phyloP scores from a whole-genome alignment of 2,797 vertebrate species.

The Cirrhinus molitorella region DNA sequence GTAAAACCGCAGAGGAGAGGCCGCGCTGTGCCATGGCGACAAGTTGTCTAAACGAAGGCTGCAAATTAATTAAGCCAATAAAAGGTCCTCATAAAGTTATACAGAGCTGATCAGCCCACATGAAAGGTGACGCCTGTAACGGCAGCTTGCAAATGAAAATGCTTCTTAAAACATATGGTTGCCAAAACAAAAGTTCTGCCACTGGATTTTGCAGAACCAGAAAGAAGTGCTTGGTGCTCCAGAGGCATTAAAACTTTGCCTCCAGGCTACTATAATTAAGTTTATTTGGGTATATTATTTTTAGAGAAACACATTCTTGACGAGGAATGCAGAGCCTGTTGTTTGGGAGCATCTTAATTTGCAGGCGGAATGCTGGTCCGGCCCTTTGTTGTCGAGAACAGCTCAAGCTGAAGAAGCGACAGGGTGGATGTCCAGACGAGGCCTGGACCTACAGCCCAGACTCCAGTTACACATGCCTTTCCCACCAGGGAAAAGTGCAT shows the following conservation, averaged over 20 bases:
- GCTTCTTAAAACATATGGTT: slow-evolving; percentile 62
- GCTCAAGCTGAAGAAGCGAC: slow-evolving; percentile 57
- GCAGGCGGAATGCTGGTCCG: slow-evolving; percentile 57
- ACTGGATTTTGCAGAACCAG: slow-evolving; percentile 43
- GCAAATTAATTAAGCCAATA: slow-evolving; percentile 58
- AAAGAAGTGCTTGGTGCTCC: slow-evolving; percentile 52
- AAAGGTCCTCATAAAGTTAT: slow-evolving; percentile 60
- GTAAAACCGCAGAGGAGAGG: slow-evolving; percentile 41
- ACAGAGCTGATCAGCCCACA: slow-evolving; percentile 63
- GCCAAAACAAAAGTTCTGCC: slow-evolving; percentile 52
- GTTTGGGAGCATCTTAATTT: slow-evolving; percentile 65
- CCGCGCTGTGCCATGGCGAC: slow-evolving; percentile 52
- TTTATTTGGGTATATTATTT: slow-evolving; percentile 68
- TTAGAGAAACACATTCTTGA: slow-evolving; percentile 65
- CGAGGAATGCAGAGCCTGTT: slow-evolving; percentile 60
- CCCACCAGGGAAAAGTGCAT: slow-evolving; percentile 52
- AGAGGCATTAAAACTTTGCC: slow-evolving; percentile 59
- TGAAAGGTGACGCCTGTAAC: slow-evolving; percentile 53
- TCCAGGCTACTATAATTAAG: slow-evolving; percentile 64
- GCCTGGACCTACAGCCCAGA: slow-evolving; percentile 55
- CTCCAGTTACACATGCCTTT: slow-evolving; percentile 78
- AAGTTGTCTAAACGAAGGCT: slow-evolving; percentile 61
- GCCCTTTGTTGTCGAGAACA: slow-evolving; percentile 57
- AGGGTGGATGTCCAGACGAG: slow-evolving; percentile 62
- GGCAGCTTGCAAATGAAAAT: slow-evolving; percentile 55